Conservation (phyloP, 2,888 invertebrate species). For the Deroplatys truncata region DNA sequence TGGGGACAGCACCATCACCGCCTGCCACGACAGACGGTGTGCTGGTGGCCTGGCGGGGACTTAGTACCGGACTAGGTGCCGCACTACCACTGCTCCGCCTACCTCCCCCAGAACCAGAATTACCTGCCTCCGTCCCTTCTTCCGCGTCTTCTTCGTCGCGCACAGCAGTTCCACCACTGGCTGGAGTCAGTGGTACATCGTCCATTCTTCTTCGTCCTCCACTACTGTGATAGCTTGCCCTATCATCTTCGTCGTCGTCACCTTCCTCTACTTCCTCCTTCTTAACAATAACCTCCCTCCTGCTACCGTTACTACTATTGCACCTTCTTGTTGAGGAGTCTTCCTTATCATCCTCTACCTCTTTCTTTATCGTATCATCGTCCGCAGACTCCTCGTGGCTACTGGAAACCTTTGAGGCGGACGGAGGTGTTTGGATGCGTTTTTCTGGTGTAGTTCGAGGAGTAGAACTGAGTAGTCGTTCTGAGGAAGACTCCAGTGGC, state of each 20-base stretch:
- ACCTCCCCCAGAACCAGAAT: conserved; percentile 32
- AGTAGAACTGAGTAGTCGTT: conserved; percentile 53
- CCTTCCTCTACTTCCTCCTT: conserved; percentile 54
- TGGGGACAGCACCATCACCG: conserved; percentile 35
- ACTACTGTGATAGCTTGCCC: conserved; percentile 42
- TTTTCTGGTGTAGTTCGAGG: conserved; percentile 68
- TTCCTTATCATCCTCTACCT: conserved; percentile 40
- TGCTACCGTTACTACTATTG: conserved; percentile 36
- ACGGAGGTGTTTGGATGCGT: conserved; percentile 57
- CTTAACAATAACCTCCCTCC: conserved; percentile 55
- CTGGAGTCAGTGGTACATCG: conserved; percentile 34
- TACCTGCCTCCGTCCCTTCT: conserved; percentile 30
- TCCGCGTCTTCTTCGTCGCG: conserved; percentile 30
- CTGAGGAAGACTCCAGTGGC: conserved; percentile 58
- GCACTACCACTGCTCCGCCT: conserved; percentile 31
- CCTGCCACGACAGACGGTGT: conserved; percentile 46
- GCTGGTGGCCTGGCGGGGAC: conserved; percentile 39
- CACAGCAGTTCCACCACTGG: conserved; percentile 26
- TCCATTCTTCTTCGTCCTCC: conserved; percentile 40
- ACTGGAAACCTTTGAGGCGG: conserved; percentile 45
- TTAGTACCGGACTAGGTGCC: conserved; percentile 41
- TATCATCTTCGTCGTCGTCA: conserved; percentile 46
- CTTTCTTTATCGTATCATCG: conserved; percentile 57
- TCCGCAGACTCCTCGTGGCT: conserved; percentile 50
- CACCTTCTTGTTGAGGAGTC: conserved; percentile 46